phyloP scores from a whole-genome alignment of 2,113 vertebrate species.

The Coturnix japonica region DNA sequence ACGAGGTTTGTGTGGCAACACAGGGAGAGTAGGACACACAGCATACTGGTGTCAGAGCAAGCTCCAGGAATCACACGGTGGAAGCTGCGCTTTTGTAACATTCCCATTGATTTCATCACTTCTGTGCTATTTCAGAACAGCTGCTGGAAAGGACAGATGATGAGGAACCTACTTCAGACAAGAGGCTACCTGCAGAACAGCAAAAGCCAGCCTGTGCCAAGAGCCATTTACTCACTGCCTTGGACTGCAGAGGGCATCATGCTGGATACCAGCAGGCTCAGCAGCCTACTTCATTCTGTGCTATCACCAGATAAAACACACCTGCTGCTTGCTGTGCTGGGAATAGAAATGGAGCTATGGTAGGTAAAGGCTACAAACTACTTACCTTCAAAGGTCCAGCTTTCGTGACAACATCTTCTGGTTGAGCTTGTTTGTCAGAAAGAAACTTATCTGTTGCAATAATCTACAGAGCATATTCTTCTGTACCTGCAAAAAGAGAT shows the following conservation, averaged over 20 bases:
- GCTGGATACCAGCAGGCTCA: not conserved
- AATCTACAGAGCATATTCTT: not conserved
- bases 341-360: not conserved
- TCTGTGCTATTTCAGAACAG: not conserved
- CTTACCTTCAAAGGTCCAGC: not conserved
- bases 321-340: not conserved
- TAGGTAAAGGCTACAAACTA: not conserved
- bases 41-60: constrained; percentile 13
- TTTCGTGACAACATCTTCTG: not conserved
- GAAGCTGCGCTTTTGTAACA: constrained; percentile 17
- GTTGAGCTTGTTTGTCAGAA: not conserved
- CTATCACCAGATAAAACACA: not conserved
- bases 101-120: not conserved
- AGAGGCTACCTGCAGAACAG: not conserved
- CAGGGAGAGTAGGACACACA: not conserved
- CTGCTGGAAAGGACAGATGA: not conserved
- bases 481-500: not conserved
- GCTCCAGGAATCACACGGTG: constrained; percentile 23
- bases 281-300: not conserved
- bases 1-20: constrained; percentile 41
- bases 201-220: not conserved
- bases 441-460: not conserved
- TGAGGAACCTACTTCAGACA: not conserved
- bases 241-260: not conserved
- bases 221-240: not conserved